phyloP scores from a whole-genome alignment of 2,888 invertebrate species.

The Norana najaformis region DNA sequence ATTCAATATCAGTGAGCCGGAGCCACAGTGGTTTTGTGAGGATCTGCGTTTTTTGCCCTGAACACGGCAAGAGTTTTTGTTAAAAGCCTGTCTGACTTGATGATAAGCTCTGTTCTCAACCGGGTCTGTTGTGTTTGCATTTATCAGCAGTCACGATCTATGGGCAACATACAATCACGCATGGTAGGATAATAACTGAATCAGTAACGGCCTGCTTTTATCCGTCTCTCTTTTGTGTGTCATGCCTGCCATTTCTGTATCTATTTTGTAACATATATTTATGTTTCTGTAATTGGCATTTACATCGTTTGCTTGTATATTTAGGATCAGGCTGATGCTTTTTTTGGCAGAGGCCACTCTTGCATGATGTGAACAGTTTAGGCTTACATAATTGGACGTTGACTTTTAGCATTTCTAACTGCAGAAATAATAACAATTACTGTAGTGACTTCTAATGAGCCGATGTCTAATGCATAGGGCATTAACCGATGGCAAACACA shows the following conservation, averaged over 20 bases:
- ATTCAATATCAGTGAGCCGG: too few relatives aligned
- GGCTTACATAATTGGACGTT: not conserved
- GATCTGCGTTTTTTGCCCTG: too few relatives aligned
- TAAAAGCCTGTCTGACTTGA: not conserved
- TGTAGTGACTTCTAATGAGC: too few relatives aligned
- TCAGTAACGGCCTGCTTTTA: not conserved
- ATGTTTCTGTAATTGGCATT: not conserved
- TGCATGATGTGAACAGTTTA: not conserved
- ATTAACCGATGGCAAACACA: too few relatives aligned
- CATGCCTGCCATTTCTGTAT: not conserved
- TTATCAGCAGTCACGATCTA: conserved; percentile 32
- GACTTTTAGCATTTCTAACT: not conserved
- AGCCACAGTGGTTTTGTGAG: too few relatives aligned
- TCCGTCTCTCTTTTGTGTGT: not conserved
- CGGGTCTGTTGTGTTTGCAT: conserved; percentile 5
- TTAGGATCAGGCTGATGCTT: not conserved
- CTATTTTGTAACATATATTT: not conserved
- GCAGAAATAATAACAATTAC: too few relatives aligned
- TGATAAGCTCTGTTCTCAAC: not conserved
- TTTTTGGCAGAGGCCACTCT: not conserved
- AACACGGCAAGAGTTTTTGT: not conserved
- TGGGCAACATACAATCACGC: conserved; percentile 32
- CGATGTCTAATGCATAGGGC: too few relatives aligned
- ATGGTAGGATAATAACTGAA: conserved; percentile 14
- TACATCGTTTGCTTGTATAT: not conserved